These are phyloP conservation scores for Esox niger DNA, from an alignment of 2,113 vertebrate genomes.

Conservation along the genomic window DNA sequence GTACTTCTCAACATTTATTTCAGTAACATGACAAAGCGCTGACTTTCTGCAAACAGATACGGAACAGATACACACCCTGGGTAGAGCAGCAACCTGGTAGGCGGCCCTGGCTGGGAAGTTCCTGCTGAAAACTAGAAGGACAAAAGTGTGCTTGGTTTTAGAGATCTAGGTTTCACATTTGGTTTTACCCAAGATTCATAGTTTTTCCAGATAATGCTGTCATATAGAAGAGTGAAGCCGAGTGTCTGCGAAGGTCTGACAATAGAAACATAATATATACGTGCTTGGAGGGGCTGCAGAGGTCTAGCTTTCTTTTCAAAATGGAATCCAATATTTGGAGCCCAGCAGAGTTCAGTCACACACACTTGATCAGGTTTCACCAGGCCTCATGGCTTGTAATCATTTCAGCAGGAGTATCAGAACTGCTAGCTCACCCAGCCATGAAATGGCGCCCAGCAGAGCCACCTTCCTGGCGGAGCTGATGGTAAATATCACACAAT, in stretches of 20 bases:
- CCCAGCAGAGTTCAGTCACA: too few species aligned
- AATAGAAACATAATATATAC: too few species aligned
- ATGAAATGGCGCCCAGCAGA: neutral
- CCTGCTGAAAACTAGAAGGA: conserved; percentile 64
- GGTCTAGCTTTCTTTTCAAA: too few species aligned
- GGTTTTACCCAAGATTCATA: neutral
- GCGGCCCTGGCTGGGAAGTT: conserved; percentile 77
- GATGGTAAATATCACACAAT: too few species aligned
- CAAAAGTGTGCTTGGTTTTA: conserved; percentile 19
- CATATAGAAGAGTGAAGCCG: neutral
- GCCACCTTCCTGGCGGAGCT: too few species aligned
- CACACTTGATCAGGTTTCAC: too few species aligned
- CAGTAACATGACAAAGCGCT: neutral
- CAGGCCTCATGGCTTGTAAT: too few species aligned
- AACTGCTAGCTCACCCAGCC: too few species aligned
- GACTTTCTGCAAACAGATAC: neutral
- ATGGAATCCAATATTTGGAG: too few species aligned
- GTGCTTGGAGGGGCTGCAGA: too few species aligned
- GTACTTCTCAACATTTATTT: neutral
- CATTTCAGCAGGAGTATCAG: neutral
- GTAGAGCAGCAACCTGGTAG: conserved; percentile 74
- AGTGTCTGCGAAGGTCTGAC: neutral
- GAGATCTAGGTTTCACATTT: neutral
- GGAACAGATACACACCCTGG: conserved; percentile 62
- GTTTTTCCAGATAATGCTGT: neutral